Evolutionary conservation across 2,888 invertebrate species (phyloP).

Genomic region (Drosophila vallismaia): DNA sequence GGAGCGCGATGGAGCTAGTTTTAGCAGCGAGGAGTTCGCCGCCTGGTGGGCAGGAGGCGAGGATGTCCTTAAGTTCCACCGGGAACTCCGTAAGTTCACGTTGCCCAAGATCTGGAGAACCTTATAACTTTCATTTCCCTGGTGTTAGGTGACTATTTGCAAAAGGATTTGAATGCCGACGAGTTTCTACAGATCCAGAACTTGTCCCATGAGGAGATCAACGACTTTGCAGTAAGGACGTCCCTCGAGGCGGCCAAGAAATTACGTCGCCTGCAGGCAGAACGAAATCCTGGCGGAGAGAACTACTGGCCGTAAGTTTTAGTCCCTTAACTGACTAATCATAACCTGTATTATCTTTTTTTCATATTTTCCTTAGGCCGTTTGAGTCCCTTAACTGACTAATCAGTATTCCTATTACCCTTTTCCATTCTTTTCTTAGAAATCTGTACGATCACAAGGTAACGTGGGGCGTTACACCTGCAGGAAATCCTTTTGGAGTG

Average conservation of each 20-base stretch:
- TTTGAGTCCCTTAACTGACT: slow-evolving; percentile 1
- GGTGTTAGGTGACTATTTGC: slow-evolving; percentile 57
- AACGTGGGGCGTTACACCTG: slow-evolving; percentile 59
- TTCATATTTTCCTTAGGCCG: slow-evolving; percentile 41
- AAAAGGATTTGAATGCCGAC: slow-evolving; percentile 48
- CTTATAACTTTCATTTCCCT: slow-evolving; percentile 39
- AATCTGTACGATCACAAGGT: slow-evolving; percentile 52
- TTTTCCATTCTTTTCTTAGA: slow-evolving; percentile 31
- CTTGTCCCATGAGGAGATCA: slow-evolving; percentile 74
- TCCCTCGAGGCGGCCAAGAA: slow-evolving; percentile 86
- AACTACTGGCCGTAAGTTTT: slow-evolving; percentile 81
- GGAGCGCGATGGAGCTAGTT: slow-evolving; percentile 89
- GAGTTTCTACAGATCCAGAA: slow-evolving; percentile 49
- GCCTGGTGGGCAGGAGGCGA: slow-evolving; percentile 90
- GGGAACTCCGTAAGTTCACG: slow-evolving; percentile 58
- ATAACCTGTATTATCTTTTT: background rate
- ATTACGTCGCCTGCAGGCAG: slow-evolving; percentile 88
- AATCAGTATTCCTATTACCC: background rate
- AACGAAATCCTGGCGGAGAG: slow-evolving; percentile 85
- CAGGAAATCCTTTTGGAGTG: slow-evolving; percentile 85
- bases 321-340: background rate
- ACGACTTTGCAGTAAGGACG: slow-evolving; percentile 51
- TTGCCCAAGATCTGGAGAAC: slow-evolving; percentile 36
- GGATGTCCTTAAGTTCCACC: slow-evolving; percentile 84
- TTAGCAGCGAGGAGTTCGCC: slow-evolving; percentile 89